Conservation (phyloP, 2,888 invertebrate species). For the Epirrhoe tristata region DNA sequence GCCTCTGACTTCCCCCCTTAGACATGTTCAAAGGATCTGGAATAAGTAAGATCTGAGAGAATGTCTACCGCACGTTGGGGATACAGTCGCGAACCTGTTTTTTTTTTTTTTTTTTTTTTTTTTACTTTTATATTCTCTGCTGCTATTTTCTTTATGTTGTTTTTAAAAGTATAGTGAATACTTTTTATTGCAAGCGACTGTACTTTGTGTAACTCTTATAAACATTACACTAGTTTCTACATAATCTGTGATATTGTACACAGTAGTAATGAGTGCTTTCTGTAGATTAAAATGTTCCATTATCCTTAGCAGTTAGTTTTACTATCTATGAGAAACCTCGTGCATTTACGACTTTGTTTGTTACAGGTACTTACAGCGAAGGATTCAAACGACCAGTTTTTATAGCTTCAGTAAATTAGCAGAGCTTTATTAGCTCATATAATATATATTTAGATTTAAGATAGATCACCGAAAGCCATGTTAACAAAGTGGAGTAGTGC, state of each 20-base stretch:
- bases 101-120: no score
- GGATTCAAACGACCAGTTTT: conserved; percentile 51
- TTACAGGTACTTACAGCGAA: conserved; percentile 62
- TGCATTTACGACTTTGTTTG: conserved; percentile 68
- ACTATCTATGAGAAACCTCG: conserved; percentile 37
- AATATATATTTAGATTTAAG: conserved; percentile 20
- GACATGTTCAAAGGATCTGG: no score
- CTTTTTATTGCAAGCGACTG: no score
- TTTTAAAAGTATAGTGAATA: no score
- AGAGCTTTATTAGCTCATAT: conserved; percentile 45
- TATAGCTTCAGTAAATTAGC: conserved; percentile 55
- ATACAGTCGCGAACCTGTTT: no score
- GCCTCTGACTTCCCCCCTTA: no score
- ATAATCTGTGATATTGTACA: neutral
- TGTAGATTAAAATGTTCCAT: conserved; percentile 21
- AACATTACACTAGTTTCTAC: neutral
- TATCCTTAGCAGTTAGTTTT: conserved; percentile 40
- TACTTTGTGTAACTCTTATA: no score
- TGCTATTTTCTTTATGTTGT: no score
- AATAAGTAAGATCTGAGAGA: no score
- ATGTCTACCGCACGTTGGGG: no score
- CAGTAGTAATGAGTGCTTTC: conserved; percentile 7
- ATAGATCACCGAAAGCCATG: neutral
- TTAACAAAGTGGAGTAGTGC: no score
- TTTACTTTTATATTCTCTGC: no score